phyloP scores from a whole-genome alignment of 2,888 invertebrate genomes.

The Cistogaster globosa region DNA sequence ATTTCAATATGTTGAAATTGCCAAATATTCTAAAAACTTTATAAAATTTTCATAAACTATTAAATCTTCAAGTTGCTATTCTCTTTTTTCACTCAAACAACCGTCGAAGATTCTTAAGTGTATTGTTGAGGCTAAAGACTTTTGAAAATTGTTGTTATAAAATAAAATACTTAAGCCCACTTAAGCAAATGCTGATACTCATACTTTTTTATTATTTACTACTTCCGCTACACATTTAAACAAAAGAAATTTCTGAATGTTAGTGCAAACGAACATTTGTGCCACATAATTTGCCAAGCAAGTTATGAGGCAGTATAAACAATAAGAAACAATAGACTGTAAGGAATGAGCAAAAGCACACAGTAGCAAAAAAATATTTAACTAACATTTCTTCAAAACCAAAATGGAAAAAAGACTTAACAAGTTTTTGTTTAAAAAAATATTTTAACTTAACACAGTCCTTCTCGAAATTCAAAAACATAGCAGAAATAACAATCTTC shows the following conservation, averaged over 20 bases:
- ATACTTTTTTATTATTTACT: conserved; percentile 26
- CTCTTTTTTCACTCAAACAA: conserved; percentile 1
- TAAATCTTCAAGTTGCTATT: conserved; percentile 10
- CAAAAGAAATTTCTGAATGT: conserved; percentile 39
- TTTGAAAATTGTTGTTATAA: conserved; percentile 40
- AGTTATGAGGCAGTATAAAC: background rate
- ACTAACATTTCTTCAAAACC: background rate
- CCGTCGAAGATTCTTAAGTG: conserved; percentile 1
- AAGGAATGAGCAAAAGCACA: background rate
- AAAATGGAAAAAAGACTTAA: background rate
- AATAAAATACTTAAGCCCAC: conserved; percentile 43
- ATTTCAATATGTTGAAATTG: background rate
- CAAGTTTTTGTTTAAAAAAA: background rate
- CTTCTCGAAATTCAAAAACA: conserved; percentile 1
- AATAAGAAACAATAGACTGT: background rate
- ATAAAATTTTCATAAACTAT: conserved; percentile 16
- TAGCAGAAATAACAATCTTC: conserved; percentile 28
- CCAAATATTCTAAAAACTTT: background rate
- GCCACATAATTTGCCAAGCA: conserved; percentile 42
- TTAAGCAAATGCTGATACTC: conserved; percentile 47
- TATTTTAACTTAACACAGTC: background rate
- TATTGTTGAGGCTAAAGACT: conserved; percentile 28
- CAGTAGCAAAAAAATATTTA: background rate
- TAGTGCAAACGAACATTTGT: conserved; percentile 4
- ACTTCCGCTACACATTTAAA: conserved; percentile 29